Base-by-base conservation (phyloP, 2,888 invertebrate genomes). In the Hydrotaea cyrtoneurina region DNA sequence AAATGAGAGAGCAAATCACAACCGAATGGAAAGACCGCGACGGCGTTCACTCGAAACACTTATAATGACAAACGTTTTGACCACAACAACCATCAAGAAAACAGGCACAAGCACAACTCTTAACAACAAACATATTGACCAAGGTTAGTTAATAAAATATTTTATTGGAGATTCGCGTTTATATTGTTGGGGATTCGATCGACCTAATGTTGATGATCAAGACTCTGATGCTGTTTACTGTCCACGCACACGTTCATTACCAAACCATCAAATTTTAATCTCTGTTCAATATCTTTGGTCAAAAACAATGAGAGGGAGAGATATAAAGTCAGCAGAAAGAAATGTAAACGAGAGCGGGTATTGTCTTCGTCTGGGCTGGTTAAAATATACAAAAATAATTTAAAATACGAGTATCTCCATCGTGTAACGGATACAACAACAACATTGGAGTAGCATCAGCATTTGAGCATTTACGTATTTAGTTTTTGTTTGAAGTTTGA, bases 371-470 rank as follows among this genome's bases (percentile, higher is more conserved):
- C 26, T 15, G 59, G 50, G 31, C 21, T 59, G 43, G 23, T 46
- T 74, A 43, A 62, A 85, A 84, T 81, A 84, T 85, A 79, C 77
- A 85, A 82, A 78, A 73, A 31, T 78, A 78, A 8, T 73, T 75
- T 50, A 5, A n/a, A n/a, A n/a, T n/a, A n/a, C 69, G 73, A 75
- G 19, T 53, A 55, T 74, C 43, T 66, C 46, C 15, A 69, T 23
- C 23, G 23, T 59, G 15, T 15, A 59, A 23, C 59, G 59, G 21
- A 21, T 10, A 66, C 66, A 66, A 21, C 39, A 39, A 21, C 66
- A 39, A 66, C 64, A 11, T 19, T 31, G 59, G 13, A 31, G 31
- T 31, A 26, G 31, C 7, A 10, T 8, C 39, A 39, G 36, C 39
- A 75, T 62, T 80, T 78, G 46, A 55, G 62, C 62, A 62, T 62